Evolutionary conservation across 2,888 invertebrate genomes (phyloP).

Genomic region (Arge pagana): DNA sequence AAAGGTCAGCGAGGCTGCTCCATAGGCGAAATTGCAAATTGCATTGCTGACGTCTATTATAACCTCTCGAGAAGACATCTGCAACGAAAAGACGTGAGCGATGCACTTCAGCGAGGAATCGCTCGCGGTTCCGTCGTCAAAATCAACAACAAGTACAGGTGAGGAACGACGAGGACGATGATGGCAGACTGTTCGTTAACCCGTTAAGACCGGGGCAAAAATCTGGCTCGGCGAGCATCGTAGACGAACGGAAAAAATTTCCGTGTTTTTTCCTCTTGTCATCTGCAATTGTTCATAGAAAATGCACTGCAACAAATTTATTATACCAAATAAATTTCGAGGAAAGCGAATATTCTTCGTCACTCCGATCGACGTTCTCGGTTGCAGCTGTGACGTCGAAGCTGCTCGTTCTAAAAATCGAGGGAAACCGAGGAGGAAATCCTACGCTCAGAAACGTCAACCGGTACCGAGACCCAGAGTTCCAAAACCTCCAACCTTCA

Average conservation of each 20-base stretch:
- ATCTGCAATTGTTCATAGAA: not conserved
- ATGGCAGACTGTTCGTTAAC: not conserved
- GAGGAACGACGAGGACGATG: not conserved
- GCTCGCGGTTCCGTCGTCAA: conserved; percentile 45
- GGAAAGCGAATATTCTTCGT: not conserved
- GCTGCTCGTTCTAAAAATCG: not conserved
- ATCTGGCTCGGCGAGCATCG: not conserved
- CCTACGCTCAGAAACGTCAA: conserved; percentile 18
- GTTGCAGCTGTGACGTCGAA: not conserved
- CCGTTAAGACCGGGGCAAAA: no score
- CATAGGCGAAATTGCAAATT: conserved; percentile 4
- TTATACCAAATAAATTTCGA: no score
- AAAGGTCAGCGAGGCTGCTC: not conserved
- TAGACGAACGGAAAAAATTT: not conserved
- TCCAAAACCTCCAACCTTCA: conserved; percentile 40
- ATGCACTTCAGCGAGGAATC: conserved; percentile 45
- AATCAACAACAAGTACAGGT: conserved; percentile 46
- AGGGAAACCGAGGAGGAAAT: conserved; percentile 15
- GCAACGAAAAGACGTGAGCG: conserved; percentile 33
- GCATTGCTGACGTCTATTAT: not conserved
- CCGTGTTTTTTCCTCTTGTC: not conserved
- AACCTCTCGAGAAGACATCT: not conserved
- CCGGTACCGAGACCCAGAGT: conserved; percentile 34
- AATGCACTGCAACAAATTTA: not conserved
- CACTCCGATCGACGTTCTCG: not conserved